These are phyloP conservation scores for Heterochromis multidens DNA, from an alignment of 2,113 vertebrate species.

Conservation along the genomic window DNA sequence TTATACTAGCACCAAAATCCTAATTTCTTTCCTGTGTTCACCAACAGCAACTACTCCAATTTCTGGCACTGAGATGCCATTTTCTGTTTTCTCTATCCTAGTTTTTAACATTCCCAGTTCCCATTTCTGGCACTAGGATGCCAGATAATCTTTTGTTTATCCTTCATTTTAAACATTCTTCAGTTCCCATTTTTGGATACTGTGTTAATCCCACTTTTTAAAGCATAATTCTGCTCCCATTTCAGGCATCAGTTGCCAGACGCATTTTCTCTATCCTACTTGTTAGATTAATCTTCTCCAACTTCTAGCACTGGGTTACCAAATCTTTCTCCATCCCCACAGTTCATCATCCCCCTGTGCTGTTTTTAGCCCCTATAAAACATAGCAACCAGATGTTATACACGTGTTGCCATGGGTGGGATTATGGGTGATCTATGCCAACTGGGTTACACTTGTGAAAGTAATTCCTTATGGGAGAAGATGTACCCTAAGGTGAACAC, in stretches of 20 bases:
- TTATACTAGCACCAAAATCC: no score
- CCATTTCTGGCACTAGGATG: no score
- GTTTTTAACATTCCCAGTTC: not conserved
- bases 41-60: no score
- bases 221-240: not conserved
- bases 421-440: no score
- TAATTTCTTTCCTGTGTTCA: no score
- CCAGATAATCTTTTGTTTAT: no score
- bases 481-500: no score
- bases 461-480: no score
- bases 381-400: no score
- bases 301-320: not conserved
- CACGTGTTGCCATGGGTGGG: not conserved
- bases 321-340: not conserved
- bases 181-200: not conserved
- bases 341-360: rapidly evolving
- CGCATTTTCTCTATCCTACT: no score
- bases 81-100: not conserved
- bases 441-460: not conserved
- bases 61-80: not conserved
- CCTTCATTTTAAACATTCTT: no score
- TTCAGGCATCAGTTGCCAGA: not conserved
- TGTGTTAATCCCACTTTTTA: not conserved
- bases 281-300: not conserved
- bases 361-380: no score